Conservation (phyloP, 2,797 vertebrate genomes). For the Orestias chungarensis region DNA sequence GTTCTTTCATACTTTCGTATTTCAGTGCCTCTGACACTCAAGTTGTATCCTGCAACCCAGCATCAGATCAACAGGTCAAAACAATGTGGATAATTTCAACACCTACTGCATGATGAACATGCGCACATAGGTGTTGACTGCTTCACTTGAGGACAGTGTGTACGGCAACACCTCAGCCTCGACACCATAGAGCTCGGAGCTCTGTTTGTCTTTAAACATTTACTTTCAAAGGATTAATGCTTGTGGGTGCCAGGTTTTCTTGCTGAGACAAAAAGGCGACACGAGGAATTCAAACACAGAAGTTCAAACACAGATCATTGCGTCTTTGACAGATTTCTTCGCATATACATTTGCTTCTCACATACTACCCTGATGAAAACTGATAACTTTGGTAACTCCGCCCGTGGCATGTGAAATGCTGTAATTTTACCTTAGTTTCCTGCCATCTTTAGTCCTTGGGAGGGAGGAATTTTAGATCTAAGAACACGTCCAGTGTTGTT, state of each 20-base stretch:
- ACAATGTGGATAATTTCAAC: constrained; percentile 65
- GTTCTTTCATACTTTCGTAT: too few species aligned
- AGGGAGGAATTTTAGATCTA: constrained; percentile 6
- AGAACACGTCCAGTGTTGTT: constrained; percentile 17
- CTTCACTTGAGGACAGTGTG: constrained; percentile 70
- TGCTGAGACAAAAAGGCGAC: constrained; percentile 91
- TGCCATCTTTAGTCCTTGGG: constrained; percentile 14
- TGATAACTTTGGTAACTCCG: constrained; percentile 54
- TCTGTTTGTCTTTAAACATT: constrained; percentile 93
- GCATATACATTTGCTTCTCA: constrained; percentile 64
- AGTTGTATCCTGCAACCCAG: constrained; percentile 26
- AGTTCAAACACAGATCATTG: constrained; percentile 88
- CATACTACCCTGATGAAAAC: constrained; percentile 54
- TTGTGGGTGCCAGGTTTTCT: constrained; percentile 81
- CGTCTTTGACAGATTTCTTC: constrained; percentile 82
- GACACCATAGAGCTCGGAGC: constrained; percentile 84
- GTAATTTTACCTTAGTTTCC: constrained; percentile 32
- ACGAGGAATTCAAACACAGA: constrained; percentile 86
- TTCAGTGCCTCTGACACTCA: constrained; percentile 33
- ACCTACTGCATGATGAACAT: constrained; percentile 48
- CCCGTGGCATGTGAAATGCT: constrained; percentile 7
- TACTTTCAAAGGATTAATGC: constrained; percentile 91
- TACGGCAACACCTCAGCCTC: constrained; percentile 87
- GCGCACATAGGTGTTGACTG: constrained; percentile 76
- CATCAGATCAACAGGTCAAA: constrained; percentile 67